Conservation (phyloP, 2,113 vertebrate genomes). For the Cyrtonyx montezumae region DNA sequence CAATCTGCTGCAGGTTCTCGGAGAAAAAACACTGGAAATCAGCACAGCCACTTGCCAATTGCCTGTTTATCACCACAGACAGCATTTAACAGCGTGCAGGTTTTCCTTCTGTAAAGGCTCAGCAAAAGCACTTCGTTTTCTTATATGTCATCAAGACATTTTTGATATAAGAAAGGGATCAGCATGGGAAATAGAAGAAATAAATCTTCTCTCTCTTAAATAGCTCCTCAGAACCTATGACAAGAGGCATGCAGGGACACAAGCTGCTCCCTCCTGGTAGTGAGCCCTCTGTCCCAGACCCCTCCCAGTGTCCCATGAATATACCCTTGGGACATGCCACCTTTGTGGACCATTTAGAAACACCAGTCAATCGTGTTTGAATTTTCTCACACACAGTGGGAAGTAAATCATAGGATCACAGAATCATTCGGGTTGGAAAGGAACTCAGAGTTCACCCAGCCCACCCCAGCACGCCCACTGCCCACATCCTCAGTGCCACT, state of each 20-base stretch:
- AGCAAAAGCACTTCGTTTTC: background rate
- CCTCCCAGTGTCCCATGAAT: background rate
- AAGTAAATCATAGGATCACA: background rate
- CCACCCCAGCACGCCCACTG: no score
- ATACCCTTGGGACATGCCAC: rapidly evolving
- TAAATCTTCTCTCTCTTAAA: background rate
- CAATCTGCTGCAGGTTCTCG: constrained; percentile 33
- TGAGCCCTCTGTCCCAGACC: rapidly evolving
- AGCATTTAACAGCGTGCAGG: background rate
- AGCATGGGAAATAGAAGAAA: background rate
- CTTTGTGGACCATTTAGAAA: background rate
- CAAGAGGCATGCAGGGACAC: rapidly evolving
- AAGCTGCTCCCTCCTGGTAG: rapidly evolving
- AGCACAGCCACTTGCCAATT: constrained; percentile 16
- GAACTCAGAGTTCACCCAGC: no score
- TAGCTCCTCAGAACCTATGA: background rate
- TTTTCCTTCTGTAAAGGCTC: background rate
- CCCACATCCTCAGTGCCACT: no score
- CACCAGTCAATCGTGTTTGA: rapidly evolving
- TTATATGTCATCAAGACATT: background rate
- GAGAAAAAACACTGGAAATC: background rate
- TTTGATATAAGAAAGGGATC: background rate
- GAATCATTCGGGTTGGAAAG: no score
- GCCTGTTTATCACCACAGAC: background rate
- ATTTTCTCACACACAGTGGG: background rate